Evolutionary conservation across 2,113 vertebrate genomes (phyloP), one percentile per base, ranked within the genome.

Genomic region (Pomatostomus ruficeps): DNA sequence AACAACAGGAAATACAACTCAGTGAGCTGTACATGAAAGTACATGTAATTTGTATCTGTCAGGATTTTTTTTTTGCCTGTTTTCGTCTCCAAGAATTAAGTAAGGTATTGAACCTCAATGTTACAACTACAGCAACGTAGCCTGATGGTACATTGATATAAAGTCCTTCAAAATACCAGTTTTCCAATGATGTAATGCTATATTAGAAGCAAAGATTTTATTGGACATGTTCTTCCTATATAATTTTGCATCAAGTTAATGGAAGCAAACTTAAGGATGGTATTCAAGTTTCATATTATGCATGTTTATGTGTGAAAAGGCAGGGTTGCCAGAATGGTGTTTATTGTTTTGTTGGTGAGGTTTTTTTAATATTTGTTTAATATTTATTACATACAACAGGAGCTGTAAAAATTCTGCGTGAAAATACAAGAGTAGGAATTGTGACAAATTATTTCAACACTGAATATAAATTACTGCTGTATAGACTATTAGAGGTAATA

Each of bases 1-100:
- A 94, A 96, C 89, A 88, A 97, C 9, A 97, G 73, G 95, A 98
- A 93, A 98, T 73, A 89, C 92, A 98, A 92, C 92, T 95, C 82
- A 86, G 21, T 80, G 91, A 98, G 95, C 88, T 92, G 71, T 58
- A 95, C 78, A 14, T 84, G 63, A 91, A 96, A 96, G 35, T 95
- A 95, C 75, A 93, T 78, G 91, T 91, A 95, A 97, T 86, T 96
- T 96, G 49, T 85, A 97, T 79, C 88, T 67, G 89, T 51, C 82
- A 97, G 88, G 92, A 95, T 88, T 85, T 89, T 70, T 13, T 36
- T 96, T 95, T 66, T 51, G 66, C 87, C 83, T 73, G 89, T 74
- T 81, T 89, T 85, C 97, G 61, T 89, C 94, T 96, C 85, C 55
- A 94, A 82, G 74, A 86, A 93, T 83, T 94, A 93, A 67, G 58